A percentile compares a stretch with the other conserved stretches of the same genome.
Evolutionary conservation across 2,888 invertebrate genomes (phyloP).

Genomic region (Polietes domitor): DNA sequence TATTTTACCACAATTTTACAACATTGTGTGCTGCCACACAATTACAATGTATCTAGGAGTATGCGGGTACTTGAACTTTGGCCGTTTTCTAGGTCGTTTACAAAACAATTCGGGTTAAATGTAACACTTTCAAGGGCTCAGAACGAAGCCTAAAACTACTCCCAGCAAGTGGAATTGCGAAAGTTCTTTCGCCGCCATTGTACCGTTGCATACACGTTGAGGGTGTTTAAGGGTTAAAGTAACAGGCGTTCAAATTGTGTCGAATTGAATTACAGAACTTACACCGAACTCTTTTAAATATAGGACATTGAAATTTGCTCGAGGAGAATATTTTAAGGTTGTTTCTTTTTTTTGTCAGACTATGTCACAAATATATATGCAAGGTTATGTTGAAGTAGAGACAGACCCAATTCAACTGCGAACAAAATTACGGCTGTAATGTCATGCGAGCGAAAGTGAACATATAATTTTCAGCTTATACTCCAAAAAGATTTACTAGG

Average conservation of each 20-base stretch:
- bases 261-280: background rate
- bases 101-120: conserved; percentile 47
- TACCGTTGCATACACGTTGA: background rate
- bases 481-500: too few species aligned
- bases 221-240: conserved; percentile 35
- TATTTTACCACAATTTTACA: conserved; percentile 74
- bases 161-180: background rate
- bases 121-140: conserved; percentile 45
- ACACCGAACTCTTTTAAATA: background rate
- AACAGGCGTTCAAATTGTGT: conserved; percentile 20
- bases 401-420: too few species aligned
- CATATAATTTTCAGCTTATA: too few species aligned
- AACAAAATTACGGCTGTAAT: too few species aligned
- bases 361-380: too few species aligned
- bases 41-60: background rate
- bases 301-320: too few species aligned
- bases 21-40: conserved; percentile 21
- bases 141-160: background rate
- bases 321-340: too few species aligned
- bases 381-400: too few species aligned
- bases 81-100: background rate
- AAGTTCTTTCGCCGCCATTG: background rate
- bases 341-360: too few species aligned
- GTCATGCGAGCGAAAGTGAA: too few species aligned
- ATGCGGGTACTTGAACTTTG: background rate